These are phyloP conservation scores for Lasioglossum morio DNA, from an alignment of 2,888 invertebrate species.

Conservation along the genomic window DNA sequence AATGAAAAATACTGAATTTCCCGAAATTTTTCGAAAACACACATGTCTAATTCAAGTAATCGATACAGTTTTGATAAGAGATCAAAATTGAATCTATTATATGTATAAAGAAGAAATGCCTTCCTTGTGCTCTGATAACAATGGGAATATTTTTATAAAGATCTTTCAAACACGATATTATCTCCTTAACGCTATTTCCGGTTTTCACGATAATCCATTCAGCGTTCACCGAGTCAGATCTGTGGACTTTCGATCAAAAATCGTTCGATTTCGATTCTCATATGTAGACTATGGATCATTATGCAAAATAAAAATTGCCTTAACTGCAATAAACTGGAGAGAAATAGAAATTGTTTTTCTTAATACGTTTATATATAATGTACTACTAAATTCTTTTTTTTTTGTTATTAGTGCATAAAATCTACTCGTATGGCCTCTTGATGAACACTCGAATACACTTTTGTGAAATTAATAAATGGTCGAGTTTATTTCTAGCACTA, in stretches of 20 bases:
- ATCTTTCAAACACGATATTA: not conserved
- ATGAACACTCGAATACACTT: not conserved
- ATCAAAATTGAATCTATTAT: not conserved
- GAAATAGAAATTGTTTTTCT: too few species aligned
- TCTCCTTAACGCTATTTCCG: not conserved
- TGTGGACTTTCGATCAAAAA: too few species aligned
- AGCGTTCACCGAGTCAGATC: not conserved
- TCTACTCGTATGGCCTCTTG: slow-evolving; percentile 7
- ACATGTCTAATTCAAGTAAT: not conserved
- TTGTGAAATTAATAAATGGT: not conserved
- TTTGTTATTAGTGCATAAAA: not conserved
- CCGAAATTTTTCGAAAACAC: not conserved
- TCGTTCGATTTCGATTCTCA: too few species aligned
- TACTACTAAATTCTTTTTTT: too few species aligned
- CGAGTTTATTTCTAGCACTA: not conserved
- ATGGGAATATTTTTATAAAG: not conserved
- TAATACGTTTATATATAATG: too few species aligned
- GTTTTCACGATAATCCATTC: not conserved
- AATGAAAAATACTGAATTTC: not conserved
- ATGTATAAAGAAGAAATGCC: too few species aligned
- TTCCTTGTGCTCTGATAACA: not conserved
- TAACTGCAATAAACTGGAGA: too few species aligned
- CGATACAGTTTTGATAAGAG: not conserved
- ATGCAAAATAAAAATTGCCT: too few species aligned
- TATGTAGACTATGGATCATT: too few species aligned